Evolutionary conservation across 2,888 invertebrate genomes (phyloP).

Genomic region (Brachycybe producta): DNA sequence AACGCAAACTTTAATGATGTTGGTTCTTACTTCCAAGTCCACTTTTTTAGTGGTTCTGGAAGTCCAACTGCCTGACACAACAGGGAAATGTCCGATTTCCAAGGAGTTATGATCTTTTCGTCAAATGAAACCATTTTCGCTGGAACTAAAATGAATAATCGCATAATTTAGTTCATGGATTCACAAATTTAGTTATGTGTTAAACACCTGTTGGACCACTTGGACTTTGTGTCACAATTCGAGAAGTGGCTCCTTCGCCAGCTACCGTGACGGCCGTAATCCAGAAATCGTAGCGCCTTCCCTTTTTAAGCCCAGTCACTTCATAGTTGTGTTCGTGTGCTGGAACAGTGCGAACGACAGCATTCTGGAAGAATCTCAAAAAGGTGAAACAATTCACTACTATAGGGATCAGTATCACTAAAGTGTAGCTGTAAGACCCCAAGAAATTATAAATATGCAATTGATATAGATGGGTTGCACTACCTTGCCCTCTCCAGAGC

Average conservation of each 20-base stretch:
- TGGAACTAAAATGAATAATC: slow-evolving; percentile 16
- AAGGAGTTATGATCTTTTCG: slow-evolving; percentile 16
- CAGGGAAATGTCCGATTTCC: slow-evolving; percentile 16
- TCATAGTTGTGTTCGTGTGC: slow-evolving; percentile 19
- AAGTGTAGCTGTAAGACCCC: not conserved
- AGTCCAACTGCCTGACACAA: slow-evolving; percentile 18
- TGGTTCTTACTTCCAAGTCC: slow-evolving; percentile 16
- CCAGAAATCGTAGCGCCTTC: slow-evolving; percentile 31
- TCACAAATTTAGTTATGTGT: not conserved
- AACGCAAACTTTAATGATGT: not conserved
- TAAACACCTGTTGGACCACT: slow-evolving; percentile 24
- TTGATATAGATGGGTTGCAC: no score
- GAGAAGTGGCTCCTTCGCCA: slow-evolving; percentile 33
- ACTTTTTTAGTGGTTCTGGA: slow-evolving; percentile 17
- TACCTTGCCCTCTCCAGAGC: slow-evolving; percentile 28
- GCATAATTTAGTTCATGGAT: not conserved
- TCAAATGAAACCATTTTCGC: slow-evolving; percentile 19
- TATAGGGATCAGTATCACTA: no score
- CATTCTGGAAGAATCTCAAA: slow-evolving; percentile 12
- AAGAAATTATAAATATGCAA: no score
- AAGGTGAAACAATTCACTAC: slow-evolving; percentile 5
- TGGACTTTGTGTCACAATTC: slow-evolving; percentile 29
- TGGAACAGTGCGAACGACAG: not conserved
- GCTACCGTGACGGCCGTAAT: slow-evolving; percentile 33
- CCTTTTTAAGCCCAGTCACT: slow-evolving; percentile 27